A percentile compares a stretch with the other conserved stretches of the same genome.
Conservation (phyloP, 2,113 vertebrate species). For the Anhinga rufa region DNA sequence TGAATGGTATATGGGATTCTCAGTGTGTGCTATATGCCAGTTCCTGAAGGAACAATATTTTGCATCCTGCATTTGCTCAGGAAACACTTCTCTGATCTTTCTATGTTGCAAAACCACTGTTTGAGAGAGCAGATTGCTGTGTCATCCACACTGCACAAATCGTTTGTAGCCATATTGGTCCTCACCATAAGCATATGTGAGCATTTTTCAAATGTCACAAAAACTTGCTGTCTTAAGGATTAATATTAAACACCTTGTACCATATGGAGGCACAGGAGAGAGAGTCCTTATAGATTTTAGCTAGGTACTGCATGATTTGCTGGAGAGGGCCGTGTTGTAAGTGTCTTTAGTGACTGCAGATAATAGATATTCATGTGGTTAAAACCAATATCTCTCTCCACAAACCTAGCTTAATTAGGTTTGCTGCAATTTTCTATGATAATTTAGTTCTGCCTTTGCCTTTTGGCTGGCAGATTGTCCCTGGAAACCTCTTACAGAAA, state of each 20-base stretch:
- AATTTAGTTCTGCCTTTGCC: slow-evolving; percentile 57
- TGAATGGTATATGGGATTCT: neutral
- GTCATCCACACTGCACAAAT: neutral
- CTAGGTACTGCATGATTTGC: neutral
- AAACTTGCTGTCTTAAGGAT: neutral
- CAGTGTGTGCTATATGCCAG: neutral
- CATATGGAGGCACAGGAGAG: neutral
- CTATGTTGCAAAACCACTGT: neutral
- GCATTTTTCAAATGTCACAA: slow-evolving; percentile 27
- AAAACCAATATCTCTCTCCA: slow-evolving; percentile 18
- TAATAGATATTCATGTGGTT: slow-evolving; percentile 31
- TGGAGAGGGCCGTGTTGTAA: neutral
- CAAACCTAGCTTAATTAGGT: slow-evolving; percentile 51
- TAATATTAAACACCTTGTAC: slow-evolving; percentile 28
- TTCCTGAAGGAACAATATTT: neutral
- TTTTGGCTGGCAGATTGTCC: slow-evolving; percentile 51
- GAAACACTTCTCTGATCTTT: neutral
- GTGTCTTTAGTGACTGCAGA: slow-evolving; percentile 16
- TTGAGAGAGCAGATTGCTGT: neutral
- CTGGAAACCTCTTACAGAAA: slow-evolving; percentile 54
- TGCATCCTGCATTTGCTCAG: neutral
- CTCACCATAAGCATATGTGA: slow-evolving; percentile 36
- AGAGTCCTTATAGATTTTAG: neutral
- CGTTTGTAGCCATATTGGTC: neutral
- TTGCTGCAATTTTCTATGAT: slow-evolving; percentile 54